A percentile compares a stretch with the other conserved stretches of the same genome.
These are phyloP conservation scores for Eudorcas thomsonii DNA, from an alignment of 2,113 vertebrate genomes.

Conservation along the genomic window DNA sequence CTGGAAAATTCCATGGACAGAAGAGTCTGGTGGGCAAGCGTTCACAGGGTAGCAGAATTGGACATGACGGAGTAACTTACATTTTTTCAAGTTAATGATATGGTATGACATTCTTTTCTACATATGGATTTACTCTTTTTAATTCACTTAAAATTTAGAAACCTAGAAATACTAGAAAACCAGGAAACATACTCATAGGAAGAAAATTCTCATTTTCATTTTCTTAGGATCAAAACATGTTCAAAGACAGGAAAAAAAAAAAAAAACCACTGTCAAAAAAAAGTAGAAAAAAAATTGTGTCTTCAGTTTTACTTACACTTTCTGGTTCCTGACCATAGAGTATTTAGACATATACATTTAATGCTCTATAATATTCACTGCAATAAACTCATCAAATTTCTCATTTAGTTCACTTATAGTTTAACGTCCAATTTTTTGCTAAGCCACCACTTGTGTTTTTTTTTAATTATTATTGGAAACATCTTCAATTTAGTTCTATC, in stretches of 20 bases:
- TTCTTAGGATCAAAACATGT: background rate
- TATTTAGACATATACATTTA: background rate
- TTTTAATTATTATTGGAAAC: background rate
- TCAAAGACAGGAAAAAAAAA: background rate
- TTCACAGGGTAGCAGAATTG: background rate
- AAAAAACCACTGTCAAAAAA: background rate
- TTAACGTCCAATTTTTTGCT: background rate
- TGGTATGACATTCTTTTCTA: background rate
- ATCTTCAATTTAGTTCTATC: background rate
- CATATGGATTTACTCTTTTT: background rate
- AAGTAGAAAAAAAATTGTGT: background rate
- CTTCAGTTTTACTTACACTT: background rate
- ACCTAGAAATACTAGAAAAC: background rate
- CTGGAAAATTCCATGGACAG: background rate
- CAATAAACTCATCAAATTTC: background rate
- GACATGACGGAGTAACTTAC: background rate
- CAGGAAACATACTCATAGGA: background rate
- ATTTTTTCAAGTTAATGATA: background rate
- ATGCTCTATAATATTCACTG: background rate
- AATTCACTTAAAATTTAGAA: background rate
- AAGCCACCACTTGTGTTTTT: background rate
- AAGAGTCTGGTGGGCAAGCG: background rate
- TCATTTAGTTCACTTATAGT: background rate
- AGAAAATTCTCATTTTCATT: background rate
- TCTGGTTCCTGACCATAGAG: background rate